Evolutionary conservation across 2,113 vertebrate species (phyloP).

Genomic region (Salminus brasiliensis): DNA sequence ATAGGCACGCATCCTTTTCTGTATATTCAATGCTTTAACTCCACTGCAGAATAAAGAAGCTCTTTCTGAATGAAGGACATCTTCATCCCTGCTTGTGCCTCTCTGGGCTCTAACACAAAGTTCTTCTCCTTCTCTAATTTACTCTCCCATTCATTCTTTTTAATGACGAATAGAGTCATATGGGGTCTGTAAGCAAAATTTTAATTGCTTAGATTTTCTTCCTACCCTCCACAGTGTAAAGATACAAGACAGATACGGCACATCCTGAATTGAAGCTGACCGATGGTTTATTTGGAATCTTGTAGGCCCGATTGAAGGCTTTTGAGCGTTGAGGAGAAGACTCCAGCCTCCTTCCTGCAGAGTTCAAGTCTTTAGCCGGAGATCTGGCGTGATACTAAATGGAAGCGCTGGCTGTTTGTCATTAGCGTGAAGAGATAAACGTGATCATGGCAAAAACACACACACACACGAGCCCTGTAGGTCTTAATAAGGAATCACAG

Average conservation of each 20-base stretch:
- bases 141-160: slow-evolving; percentile 3
- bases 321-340: neutral
- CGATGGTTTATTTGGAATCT: neutral
- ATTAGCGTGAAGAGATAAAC: slow-evolving; percentile 30
- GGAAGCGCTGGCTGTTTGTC: slow-evolving; percentile 18
- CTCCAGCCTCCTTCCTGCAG: neutral
- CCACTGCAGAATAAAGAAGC: neutral
- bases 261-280: neutral
- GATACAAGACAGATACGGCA: neutral
- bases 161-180: slow-evolving; percentile 17
- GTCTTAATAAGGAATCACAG: slow-evolving; percentile 45
- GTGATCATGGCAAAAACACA: slow-evolving; percentile 9
- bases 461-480: slow-evolving; percentile 35
- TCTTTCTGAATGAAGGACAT: neutral
- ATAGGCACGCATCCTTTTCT: slow-evolving; percentile 18
- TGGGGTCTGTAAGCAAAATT: slow-evolving; percentile 1
- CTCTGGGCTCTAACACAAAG: slow-evolving; percentile 33
- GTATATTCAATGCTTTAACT: slow-evolving; percentile 14
- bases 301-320: neutral
- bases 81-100: slow-evolving; percentile 14
- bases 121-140: slow-evolving; percentile 20
- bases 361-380: neutral
- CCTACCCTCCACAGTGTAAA: neutral
- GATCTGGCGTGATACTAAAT: slow-evolving; percentile 1
- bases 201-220: neutral